Evolutionary conservation across 2,113 vertebrate species (phyloP), one percentile per base, ranked within the genome.

Genomic region (Ciconia maguari): DNA sequence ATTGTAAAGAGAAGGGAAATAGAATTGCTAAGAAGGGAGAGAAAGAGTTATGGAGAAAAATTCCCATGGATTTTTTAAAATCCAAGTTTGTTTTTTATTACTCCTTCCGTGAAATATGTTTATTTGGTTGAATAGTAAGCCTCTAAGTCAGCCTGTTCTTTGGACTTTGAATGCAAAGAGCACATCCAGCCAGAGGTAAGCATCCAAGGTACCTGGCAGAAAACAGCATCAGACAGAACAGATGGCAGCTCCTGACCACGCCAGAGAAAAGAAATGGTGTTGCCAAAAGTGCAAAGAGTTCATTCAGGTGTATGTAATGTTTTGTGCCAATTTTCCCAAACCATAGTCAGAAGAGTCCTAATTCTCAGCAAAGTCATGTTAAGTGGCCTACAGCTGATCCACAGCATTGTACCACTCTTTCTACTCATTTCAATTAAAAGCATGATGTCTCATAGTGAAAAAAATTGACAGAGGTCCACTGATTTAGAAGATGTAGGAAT

Each of bases 181-280:
- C 19, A 65, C 29, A 64, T 76, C 41, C 48, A 92, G 71, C 34
- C 69, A 94, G 65, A 61, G 77, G 57, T 89, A 94, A 89, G 66
- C 80, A 91, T 91, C 72, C 80, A 89, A 95, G 57, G 30, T 87
- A 55, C 68, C 65, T 91, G 89, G 77, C 94, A 92, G 49, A 76
- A 91, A 65, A 32, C 70, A 82, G 52, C 74, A 86, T 58, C 75
- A 86, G 87, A 91, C 75, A 79, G 85, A 94, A 91, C 85, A 96
- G 95, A 96, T 79, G 95, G 89, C 74, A 94, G 61, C 41, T 91
- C 34, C 36, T 69, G 57, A 87, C 54, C 41, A 22, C 6, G 58
- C 41, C 74, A 89, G 61, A 85, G 76, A 61, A 36, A 93, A 68
- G 66, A 92, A 96, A 93, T 34, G 36, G 44, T 71, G 7, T 44